Base-by-base conservation (phyloP, 1,140 invertebrate species). In the Oryctes rhinoceros region DNA sequence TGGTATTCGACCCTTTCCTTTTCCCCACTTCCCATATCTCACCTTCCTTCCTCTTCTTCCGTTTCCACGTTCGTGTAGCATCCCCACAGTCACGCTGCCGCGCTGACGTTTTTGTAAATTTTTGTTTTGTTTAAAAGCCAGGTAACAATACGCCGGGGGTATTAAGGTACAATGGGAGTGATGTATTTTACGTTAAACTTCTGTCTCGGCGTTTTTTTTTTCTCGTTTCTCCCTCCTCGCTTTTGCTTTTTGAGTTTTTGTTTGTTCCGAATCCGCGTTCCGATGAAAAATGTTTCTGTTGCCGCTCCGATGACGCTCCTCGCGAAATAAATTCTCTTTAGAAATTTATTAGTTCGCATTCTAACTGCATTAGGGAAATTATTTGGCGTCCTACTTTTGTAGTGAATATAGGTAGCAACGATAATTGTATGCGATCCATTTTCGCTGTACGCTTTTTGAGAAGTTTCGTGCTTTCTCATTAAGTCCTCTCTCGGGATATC, bases 121-220 rank as follows among this genome's bases (percentile, higher is more conserved):
- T 71, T 35, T 71, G 65, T 71, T 71, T 71, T 71, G 65, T 71
- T 71, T 71, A 71, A 71, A 71, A 71, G 65, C 65, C 65, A 71
- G 65, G 65, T 71, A 71, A 71, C 65, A 71, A 71, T 71, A 71
- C 65, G 20, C 35, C 35, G 35, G 65, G 18, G 20, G 18, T 35
- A 30, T 71, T 35, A 71, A 71, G 24, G 65, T 71, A 71, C 65
- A 71, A 71, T 71, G 53, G 13, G 65, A 11, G 65, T 71, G 65
- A 37, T 37, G 65, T 24, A 71, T 71, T 71, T 71, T 71, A 71
- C 35, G 65, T 35, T 71, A 24, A 71, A 71, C 65, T 71, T 71
- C 39, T 44, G 39, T 44, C 39, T 44, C 39, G 39, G 39, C 39
- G 39, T 44, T 44, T 44, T 44, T 44, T 44, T 44, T 44, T 44